A percentile compares a stretch with the other conserved stretches of the same genome.
Conservation (phyloP, 2,113 vertebrate species). For the Apaloderma vittatum region DNA sequence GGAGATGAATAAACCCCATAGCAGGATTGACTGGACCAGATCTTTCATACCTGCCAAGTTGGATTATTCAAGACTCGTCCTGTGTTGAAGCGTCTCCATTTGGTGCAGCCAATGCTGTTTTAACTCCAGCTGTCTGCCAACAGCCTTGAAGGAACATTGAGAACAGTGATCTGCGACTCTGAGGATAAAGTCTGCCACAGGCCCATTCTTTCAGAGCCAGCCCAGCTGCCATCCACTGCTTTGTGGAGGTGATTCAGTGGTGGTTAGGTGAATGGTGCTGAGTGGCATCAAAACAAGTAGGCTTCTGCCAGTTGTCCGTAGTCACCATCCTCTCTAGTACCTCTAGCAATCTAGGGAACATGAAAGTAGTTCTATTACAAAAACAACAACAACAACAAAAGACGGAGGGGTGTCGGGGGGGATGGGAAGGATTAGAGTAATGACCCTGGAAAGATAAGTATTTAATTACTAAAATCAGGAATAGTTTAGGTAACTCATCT, state of each 20-base stretch:
- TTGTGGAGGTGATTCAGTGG: background rate
- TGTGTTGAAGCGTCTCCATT: background rate
- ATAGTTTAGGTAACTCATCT: accelerated
- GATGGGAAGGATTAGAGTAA: background rate
- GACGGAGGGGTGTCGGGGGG: accelerated
- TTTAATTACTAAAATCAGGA: background rate
- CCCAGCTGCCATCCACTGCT: background rate
- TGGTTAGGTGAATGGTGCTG: background rate
- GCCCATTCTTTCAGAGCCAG: background rate
- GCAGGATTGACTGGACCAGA: background rate
- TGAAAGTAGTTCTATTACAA: background rate
- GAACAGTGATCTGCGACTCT: background rate
- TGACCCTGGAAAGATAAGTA: background rate
- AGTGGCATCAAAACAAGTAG: background rate
- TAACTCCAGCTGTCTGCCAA: background rate
- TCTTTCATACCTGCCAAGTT: background rate
- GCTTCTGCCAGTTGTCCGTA: background rate
- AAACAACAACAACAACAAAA: background rate
- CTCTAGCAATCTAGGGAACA: background rate
- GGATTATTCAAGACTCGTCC: background rate
- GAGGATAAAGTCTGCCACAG: background rate
- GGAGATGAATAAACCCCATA: background rate
- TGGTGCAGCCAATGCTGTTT: background rate
- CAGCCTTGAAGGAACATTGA: background rate
- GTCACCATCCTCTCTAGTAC: background rate